These are phyloP conservation scores for Andricus quercusramuli DNA, from an alignment of 2,888 invertebrate genomes.

Conservation along the genomic window DNA sequence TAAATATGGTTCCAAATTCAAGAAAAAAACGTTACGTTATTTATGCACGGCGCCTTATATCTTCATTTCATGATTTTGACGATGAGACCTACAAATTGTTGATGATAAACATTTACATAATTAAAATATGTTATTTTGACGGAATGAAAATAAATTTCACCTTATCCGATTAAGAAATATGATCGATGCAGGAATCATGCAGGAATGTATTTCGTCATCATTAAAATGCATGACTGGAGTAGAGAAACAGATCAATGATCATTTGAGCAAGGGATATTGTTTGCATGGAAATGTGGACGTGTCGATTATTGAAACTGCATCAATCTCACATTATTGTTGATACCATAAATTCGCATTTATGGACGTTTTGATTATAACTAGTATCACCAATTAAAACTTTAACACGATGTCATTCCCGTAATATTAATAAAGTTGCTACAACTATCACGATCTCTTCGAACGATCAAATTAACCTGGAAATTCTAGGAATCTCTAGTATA, in stretches of 20 bases:
- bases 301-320: neutral
- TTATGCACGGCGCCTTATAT: no score
- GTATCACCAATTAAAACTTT: neutral
- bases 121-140: no score
- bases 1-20: no score
- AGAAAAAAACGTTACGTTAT: no score
- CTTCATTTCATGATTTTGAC: no score
- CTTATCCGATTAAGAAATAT: no score
- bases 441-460: neutral
- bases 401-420: neutral
- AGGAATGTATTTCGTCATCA: no score
- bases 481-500: neutral
- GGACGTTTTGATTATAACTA: neutral
- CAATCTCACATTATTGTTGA: slow-evolving; percentile 11
- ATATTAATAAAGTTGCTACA: neutral
- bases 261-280: neutral
- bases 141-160: no score
- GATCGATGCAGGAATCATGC: no score
- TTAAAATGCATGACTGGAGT: no score
- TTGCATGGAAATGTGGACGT: neutral
- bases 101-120: no score
- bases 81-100: no score
- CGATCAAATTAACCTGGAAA: neutral
- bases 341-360: neutral
- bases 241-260: neutral